phyloP scores from a whole-genome alignment of 2,797 vertebrate species.

The Micrastur ruficollis region DNA sequence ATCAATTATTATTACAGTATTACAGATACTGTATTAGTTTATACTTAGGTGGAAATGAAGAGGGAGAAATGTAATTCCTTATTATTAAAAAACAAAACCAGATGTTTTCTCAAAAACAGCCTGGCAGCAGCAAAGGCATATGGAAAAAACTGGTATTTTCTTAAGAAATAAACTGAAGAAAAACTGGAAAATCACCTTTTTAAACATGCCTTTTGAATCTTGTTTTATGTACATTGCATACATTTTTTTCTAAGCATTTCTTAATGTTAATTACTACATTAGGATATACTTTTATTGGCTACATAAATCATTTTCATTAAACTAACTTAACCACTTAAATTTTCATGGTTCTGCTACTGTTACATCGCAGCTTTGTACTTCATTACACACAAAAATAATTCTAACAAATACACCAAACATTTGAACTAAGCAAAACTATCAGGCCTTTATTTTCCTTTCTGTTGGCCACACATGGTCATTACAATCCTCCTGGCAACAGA shows the following conservation, averaged over 20 bases:
- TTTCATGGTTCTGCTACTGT: neutral
- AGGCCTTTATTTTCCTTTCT: neutral
- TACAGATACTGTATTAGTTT: neutral
- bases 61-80: neutral
- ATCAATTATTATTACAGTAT: neutral
- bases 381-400: neutral
- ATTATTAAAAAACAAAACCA: neutral
- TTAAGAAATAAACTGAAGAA: neutral
- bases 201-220: neutral
- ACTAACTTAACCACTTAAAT: neutral
- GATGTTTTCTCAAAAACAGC: neutral
- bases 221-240: neutral
- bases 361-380: neutral
- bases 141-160: neutral
- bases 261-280: neutral
- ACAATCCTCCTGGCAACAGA: neutral
- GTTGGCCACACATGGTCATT: neutral
- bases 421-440: conserved; percentile 5
- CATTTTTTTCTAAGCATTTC: neutral
- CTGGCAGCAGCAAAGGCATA: neutral
- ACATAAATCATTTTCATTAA: neutral
- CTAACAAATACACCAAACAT: neutral
- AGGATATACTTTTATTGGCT: neutral
- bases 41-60: neutral
- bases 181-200: neutral